phyloP scores from a whole-genome alignment of 37 sponge, comb jelly and placozoan species.

The Hormiphora californensis region DNA sequence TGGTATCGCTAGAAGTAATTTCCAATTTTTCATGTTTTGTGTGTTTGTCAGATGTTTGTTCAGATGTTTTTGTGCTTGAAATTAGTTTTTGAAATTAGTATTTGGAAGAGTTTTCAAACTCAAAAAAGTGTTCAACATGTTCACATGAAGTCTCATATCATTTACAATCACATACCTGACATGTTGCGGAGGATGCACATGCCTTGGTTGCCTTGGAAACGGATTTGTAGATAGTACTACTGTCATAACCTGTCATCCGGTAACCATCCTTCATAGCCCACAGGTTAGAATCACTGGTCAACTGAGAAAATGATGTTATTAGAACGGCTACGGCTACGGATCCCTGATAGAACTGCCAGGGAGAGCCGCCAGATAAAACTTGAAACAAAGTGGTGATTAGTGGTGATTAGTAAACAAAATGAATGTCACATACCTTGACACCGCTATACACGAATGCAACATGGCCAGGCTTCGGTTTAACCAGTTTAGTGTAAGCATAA shows the following conservation, averaged over 20 bases:
- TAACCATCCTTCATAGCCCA: not conserved
- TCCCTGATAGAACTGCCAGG: no score
- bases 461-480: not conserved
- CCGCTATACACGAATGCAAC: not conserved
- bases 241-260: not conserved
- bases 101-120: no score
- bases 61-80: no score
- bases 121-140: no score
- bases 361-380: no score
- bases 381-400: no score
- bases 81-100: no score
- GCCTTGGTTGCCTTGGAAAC: not conserved
- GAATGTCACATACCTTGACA: not conserved
- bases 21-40: no score
- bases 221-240: not conserved
- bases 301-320: not conserved
- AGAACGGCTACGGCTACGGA: no score
- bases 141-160: not conserved
- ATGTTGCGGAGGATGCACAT: not conserved
- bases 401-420: no score
- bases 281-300: not conserved
- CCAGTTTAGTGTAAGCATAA: not conserved
- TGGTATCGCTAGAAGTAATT: no score
- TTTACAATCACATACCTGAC: not conserved
- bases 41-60: no score